Conservation (phyloP, 37 sponge, comb jelly and placozoan species). For the Agelas oroides region DNA sequence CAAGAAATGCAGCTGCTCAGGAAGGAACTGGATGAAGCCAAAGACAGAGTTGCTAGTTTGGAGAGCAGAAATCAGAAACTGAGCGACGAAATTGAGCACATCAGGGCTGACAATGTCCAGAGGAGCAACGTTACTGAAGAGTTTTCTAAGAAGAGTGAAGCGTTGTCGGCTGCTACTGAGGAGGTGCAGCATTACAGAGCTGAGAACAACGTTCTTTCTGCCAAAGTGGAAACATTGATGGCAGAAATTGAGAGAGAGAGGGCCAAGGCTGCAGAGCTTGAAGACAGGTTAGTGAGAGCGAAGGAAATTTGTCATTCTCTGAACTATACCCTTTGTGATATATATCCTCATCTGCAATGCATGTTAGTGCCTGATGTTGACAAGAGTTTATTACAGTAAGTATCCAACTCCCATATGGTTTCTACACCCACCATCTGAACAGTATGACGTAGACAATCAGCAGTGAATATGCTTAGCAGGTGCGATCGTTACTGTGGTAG, state of each 20-base stretch:
- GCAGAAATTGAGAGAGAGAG: neutral
- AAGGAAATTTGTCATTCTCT: no score
- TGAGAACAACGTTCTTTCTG: neutral
- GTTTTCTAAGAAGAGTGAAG: neutral
- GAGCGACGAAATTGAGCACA: neutral
- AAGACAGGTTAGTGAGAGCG: no score
- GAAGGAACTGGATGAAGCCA: neutral
- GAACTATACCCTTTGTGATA: no score
- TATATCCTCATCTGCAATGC: no score
- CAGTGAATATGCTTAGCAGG: no score
- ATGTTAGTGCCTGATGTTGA: no score
- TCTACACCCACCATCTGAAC: no score
- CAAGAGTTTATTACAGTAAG: no score
- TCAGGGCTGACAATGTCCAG: no score
- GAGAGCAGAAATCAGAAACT: neutral
- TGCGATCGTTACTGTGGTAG: no score
- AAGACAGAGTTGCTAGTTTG: neutral
- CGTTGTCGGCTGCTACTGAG: neutral
- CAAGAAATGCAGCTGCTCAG: neutral
- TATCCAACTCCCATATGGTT: no score
- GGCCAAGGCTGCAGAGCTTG: neutral
- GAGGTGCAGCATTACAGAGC: neutral
- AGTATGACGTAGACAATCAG: no score
- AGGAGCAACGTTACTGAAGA: neutral
- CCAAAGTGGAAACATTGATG: neutral